Conservation (phyloP, 2,113 vertebrate species). For the Columba janthina region DNA sequence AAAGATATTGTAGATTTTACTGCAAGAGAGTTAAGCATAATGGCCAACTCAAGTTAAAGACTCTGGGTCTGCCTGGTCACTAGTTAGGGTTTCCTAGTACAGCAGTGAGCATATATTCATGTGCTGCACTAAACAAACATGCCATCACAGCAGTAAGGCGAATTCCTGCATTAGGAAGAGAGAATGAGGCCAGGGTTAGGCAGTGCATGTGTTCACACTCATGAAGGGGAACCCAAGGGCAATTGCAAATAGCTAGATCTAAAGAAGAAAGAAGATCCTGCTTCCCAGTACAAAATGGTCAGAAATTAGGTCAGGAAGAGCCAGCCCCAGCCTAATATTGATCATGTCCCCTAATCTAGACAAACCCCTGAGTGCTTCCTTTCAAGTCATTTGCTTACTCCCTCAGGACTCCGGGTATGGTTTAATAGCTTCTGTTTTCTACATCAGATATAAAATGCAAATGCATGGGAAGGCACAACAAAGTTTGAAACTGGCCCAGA, state of each 20-base stretch:
- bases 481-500: slow-evolving; percentile 44
- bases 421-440: slow-evolving; percentile 40
- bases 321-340: neutral
- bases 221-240: neutral
- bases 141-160: neutral
- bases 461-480: neutral
- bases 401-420: neutral
- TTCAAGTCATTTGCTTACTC: neutral
- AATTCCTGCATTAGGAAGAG: neutral
- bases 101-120: neutral
- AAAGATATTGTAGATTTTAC: neutral
- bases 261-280: neutral
- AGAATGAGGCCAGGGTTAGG: neutral
- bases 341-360: neutral
- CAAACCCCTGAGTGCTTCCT: slow-evolving; percentile 1
- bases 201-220: neutral
- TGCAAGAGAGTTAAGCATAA: neutral
- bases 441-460: slow-evolving; percentile 38
- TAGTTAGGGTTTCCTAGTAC: neutral
- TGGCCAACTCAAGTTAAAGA: neutral
- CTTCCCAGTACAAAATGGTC: neutral
- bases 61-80: neutral
- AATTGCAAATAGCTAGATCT: neutral
- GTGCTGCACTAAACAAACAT: neutral
- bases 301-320: neutral